Base-by-base conservation (phyloP, 2,113 vertebrate genomes). In the Scomber japonicus region DNA sequence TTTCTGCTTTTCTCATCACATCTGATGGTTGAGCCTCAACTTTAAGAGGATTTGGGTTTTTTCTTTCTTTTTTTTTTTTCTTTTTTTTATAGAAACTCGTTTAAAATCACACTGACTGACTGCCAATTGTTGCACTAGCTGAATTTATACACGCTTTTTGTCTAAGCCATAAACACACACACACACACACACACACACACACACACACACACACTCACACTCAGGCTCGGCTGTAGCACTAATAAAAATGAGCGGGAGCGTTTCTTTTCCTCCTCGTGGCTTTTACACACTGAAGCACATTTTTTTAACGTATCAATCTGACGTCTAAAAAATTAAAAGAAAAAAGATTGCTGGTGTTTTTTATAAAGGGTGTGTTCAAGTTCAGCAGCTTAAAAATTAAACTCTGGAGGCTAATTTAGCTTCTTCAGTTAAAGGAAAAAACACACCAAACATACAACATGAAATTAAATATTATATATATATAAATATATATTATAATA, bases 71-170 rank as follows among this genome's bases (percentile, higher is more conserved):
- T 64, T 66, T 9, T 40, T 40, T 40, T 40, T 35, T 27, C 2
- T 40, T 57, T 64, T 72, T 64, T 66, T 40, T 60, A 63, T 69
- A 17, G 35, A 72, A 49, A 56, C 53, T 65, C 5, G n/a, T 27
- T 27, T 27, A 27, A 27, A 78, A 75, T 71, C 59, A 69, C 65
- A 80, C 14, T 12, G 40, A 48, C 44, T 11, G 11, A 74, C 87
- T 76, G 76, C 80, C 73, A 85, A 69, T 35, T 75, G 50, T 83
- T 81, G 69, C 82, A 85, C 90, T 73, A 45, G 63, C 67, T 67
- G 55, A 78, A 16, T 64, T 27, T 27, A 27, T 21, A 49, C 3
- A 51, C 40, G 2, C 8, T 35, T 48, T 59, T 44, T 61, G 19
- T 81, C 21, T 11, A 75, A 83, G 56, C 50, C 62, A 63, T n/a